Evolutionary conservation across 92 coral and sea anemone genomes (phyloP), one percentile per base, ranked within the genome.

Genomic region (Paragorgia papillata): DNA sequence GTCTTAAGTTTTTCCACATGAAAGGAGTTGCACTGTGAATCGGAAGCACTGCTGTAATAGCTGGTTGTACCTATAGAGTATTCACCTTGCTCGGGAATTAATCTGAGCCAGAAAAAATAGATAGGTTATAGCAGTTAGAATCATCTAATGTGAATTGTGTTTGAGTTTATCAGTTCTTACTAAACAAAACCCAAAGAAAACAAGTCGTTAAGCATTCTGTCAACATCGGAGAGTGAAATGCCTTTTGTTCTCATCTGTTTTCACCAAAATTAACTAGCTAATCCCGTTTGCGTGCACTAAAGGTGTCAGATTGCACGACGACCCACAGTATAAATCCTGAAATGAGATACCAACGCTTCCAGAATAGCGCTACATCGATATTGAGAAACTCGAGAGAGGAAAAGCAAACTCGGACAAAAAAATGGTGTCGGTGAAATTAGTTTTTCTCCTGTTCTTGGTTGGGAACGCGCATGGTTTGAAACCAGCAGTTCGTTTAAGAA

Each of bases 401-500:
- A 6, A 46, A 46, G 15, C 14, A 15, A 46, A 46, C 2, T 46
- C 7, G 9, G n/a, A 6, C 17, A 2, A 2, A n/a, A 46, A 46
- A 15, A 46, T 46, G 53, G n/a, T n/a, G 53, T 46, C 2, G n/a
- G n/a, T 46, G 53, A 46, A 46, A 46, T 7, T 7, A 6, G 53
- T 15, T 46, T 46, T 46, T 7, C 53, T 46, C 53, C 14, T 46
- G n/a, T 9, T 46, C 53, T 46, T 46, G 53, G 15, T 46, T 2
- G n/a, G 53, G 2, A 46, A 46, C 53, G 53, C n/a, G n/a, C 53
- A 7, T 46, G 53, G 53, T 46, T 46, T n/a, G 9, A 84, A 86
- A 62, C 97, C 97, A 27, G 97, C 96, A 24, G 73, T 92, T 55
- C 96, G 89, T 44, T 51, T 92, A 33, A 89, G 96, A 8, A 18